These are phyloP conservation scores for Serranus cabrilla DNA, from an alignment of 2,797 vertebrate species.

Conservation along the genomic window DNA sequence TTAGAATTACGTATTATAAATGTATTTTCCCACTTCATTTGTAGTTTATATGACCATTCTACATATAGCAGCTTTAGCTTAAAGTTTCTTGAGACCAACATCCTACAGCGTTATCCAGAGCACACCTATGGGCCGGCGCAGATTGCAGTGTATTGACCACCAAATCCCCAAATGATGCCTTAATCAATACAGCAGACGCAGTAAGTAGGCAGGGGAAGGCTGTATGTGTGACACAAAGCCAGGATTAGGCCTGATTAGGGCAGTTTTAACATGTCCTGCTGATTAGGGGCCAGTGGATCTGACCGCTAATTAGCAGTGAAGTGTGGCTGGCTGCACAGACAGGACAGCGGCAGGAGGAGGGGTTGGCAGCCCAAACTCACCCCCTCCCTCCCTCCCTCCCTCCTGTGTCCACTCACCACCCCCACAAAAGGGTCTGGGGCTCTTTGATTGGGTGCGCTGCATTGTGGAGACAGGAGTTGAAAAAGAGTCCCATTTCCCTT, in stretches of 20 bases:
- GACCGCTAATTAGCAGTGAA: slow-evolving; percentile 85
- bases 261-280: slow-evolving; percentile 88
- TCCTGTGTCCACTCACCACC: slow-evolving; percentile 70
- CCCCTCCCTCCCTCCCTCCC: slow-evolving; percentile 33
- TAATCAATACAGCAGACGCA: slow-evolving; percentile 80
- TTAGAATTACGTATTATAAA: too few relatives aligned
- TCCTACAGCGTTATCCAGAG: slow-evolving; percentile 10
- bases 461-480: slow-evolving; percentile 79
- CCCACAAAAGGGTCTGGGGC: slow-evolving; percentile 77
- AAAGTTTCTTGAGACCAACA: slow-evolving; percentile 15
- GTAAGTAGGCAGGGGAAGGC: slow-evolving; percentile 62
- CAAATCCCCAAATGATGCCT: slow-evolving; percentile 67
- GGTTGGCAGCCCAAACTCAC: slow-evolving; percentile 57
- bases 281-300: slow-evolving; percentile 84
- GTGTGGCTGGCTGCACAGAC: slow-evolving; percentile 81
- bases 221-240: slow-evolving; percentile 77
- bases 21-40: too few relatives aligned
- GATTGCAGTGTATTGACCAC: slow-evolving; percentile 68
- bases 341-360: slow-evolving; percentile 73
- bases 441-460: slow-evolving; percentile 80
- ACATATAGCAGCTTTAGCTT: slow-evolving; percentile 1
- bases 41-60: too few relatives aligned
- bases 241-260: slow-evolving; percentile 86
- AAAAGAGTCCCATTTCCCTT: slow-evolving; percentile 85
- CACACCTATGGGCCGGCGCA: slow-evolving; percentile 20